Evolutionary conservation across 2,888 invertebrate species (phyloP), one percentile per base, ranked within the genome.

Genomic region (Scaptomyza flava): DNA sequence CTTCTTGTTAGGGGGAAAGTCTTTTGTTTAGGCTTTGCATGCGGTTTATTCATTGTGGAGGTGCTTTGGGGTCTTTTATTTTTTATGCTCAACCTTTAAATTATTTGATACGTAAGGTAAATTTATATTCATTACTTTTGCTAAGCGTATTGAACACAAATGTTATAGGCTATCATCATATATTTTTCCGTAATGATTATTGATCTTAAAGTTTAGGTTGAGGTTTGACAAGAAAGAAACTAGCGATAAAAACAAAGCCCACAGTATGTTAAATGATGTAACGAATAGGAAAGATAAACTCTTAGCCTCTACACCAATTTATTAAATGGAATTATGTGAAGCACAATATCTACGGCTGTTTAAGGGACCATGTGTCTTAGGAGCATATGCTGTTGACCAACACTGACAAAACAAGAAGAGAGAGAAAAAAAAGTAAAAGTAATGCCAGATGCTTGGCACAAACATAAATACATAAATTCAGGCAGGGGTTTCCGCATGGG

Each of bases 381-480:
- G 1, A 14, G 17, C 52, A 68, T 54, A 51, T 66, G 67, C 67
- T 41, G 42, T 23, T 6, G 56, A 67, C 31, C 38, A 30, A 33
- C 14, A 38, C n/a, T 51, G 30, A 48, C 23, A 42, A 31, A 38
- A 38, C 6, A 14, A 14, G 17, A 41, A 4, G 42, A 63, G 51
- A 14, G 3, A 38, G 8, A 14, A 14, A 27, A 6, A 27, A 27
- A 27, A 27, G 27, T 70, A 52, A 71, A 64, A 56, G 64, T 60
- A 64, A 71, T 70, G 63, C 36, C 36, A 50, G 31, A 54, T 47
- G 57, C 30, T 45, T 36, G 52, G 23, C 57, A 53, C 64, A 65
- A 53, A 63, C 67, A 73, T 77, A 77, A 69, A 80, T 56, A 63
- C 67, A 73, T 77, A 77, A 69, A 80, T 71, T 56, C 46, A 51